Evolutionary conservation across 2,113 vertebrate species (phyloP), one percentile per base, ranked within the genome.

Genomic region (Halcyon senegalensis): DNA sequence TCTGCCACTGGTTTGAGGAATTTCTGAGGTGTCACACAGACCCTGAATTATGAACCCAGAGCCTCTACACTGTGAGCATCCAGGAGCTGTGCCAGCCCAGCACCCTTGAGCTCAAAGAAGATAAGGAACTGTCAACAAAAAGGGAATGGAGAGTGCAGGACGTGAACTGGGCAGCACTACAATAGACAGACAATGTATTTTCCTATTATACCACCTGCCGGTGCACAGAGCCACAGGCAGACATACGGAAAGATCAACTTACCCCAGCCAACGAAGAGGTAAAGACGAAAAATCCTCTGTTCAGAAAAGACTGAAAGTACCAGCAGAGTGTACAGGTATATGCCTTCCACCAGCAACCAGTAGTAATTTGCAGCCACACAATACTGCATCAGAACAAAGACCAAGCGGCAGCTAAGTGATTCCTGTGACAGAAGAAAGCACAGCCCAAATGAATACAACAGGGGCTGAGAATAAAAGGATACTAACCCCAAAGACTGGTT

Each of bases 361-460:
- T 99, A 99, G 98, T 99, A 99, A 93, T 99, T 99, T 83, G 99
- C 99, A 48, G 99, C 99, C 90, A 99, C 99, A 5, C 99, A 99
- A 96, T 99, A 99, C 95, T 99, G 99, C 99, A 99, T 99, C 98
- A 99, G 98, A 96, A 99, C 98, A 94, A 99, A 98, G 86, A 99
- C 99, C 85, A 98, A 97, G 16, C 99, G 99, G 69, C 99, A 99
- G 92, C 99, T 98, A 37, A 98, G 97, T 3, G 98, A 98, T 55
- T 98, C 98, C 99, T 99, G 96, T 9, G 55, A 78, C 0, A 4
- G 37, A 60, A 90, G 43, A 87, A 90, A 81, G 58, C 15, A 91
- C 30, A 89, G n/a, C 37, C 73, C 70, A 63, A 55, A 72, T 48
- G 31, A 93, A 77, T 6, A 10, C 16, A 84, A 28, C 11, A 43